Evolutionary conservation across 2,888 invertebrate species (phyloP), one percentile per base, ranked within the genome.

Genomic region (Shargacucullia verbasci): DNA sequence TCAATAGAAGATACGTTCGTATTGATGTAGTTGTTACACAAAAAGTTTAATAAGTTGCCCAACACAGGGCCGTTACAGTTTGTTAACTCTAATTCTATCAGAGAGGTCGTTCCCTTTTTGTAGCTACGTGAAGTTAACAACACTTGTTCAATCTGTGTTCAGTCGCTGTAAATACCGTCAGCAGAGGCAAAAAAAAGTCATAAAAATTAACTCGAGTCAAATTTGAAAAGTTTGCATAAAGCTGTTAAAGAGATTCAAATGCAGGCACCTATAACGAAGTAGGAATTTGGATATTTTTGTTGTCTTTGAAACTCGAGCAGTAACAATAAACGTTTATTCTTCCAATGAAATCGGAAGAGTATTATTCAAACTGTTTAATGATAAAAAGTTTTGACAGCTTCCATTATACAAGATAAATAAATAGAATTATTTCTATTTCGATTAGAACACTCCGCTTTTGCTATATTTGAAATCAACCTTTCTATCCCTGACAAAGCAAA

Each of bases 51-150:
- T 82, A 79, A 79, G 78, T 78, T 76, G 78, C 67, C 65, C 66
- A 69, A 69, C 55, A 70, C 52, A 65, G 76, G 72, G 69, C 73
- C 48, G 73, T 76, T 78, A 75, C 81, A 80, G 81, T 83, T 84
- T 80, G 79, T 78, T 76, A 82, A 81, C 80, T 84, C 75, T 83
- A 82, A 84, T 84, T 81, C 78, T 78, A 80, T 84, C 78, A 78
- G 61, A 66, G 75, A 79, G 75, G 71, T 79, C 65, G 71, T 74
- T 80, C 62, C 65, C 73, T 73, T 81, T 79, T 73, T 76, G 72
- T 72, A 62, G 37, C 59, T 69, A 71, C 66, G 71, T 71, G 61
- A 56, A 80, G 73, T 78, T 78, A 70, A 60, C 67, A 77, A 69
- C 72, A 74, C 75, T 80, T 75, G 66, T 78, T 71, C 69, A 73